Base-by-base conservation (phyloP, 2,113 vertebrate genomes). In the Hippocampus mohnikei region DNA sequence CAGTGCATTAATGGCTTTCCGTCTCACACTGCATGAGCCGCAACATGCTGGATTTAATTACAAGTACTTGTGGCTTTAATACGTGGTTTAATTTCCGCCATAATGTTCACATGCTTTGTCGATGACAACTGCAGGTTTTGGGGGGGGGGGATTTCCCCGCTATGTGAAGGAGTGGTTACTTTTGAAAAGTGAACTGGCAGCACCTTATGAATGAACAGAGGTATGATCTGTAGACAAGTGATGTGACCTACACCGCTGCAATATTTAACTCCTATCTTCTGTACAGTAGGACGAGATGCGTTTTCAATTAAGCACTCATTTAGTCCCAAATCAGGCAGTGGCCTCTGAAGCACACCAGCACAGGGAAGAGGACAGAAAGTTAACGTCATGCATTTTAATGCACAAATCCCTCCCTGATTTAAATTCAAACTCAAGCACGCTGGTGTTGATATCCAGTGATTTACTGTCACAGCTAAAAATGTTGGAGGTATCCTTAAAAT, bases 291-390 rank as follows among this genome's bases (percentile, higher is more conserved):
- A 67, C 25, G 75, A 83, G 82, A 79, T 74, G 82, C 79, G 42
- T 80, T 89, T 92, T 90, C 83, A 90, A 91, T 89, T 91, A 92
- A 85, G 81, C 67, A 46, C 74, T 87, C 79, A 90, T 90, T 87
- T 85, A 81, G 86, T 86, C 72, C 84, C 81, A 89, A 90, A 89
- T 88, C 84, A 90, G 73, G 72, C 40, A 67, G 27, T 87, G 87
- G 88, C 90, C 89, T 85, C 84, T 84, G 63, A 85, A 90, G 77
- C 82, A 76, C 52, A 84, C 69, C 46, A 83, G 86, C 87, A 77
- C 58, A 77, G 88, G 85, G 89, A 88, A 84, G 79, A 78, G 68
- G 56, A 86, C 50, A 67, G 72, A 56, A 74, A 82, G 81, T 71
- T 75, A 80, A 81, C 80, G 25, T 59, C 20, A 50, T 73, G 70